Evolutionary conservation across 2,888 invertebrate species (phyloP).

Genomic region (Drosophila mettleri): DNA sequence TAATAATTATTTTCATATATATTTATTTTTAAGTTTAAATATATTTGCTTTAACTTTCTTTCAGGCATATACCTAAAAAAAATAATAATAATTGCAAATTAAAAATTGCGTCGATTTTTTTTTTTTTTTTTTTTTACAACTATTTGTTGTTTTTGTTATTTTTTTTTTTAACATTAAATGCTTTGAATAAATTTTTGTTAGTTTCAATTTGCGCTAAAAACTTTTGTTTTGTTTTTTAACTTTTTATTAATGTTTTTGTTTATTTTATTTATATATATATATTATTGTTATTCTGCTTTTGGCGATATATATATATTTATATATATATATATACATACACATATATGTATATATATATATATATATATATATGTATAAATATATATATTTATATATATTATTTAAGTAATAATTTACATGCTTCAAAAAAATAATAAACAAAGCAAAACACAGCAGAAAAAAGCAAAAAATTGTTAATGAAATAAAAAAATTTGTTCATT

Average conservation of each 20-base stretch:
- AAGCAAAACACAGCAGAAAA: slow-evolving; percentile 17
- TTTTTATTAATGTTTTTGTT: not conserved
- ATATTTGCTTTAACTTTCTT: slow-evolving; percentile 18
- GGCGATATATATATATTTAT: slow-evolving; percentile 8
- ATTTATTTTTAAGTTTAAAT: slow-evolving; percentile 1
- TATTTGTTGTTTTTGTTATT: slow-evolving; percentile 16
- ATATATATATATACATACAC: slow-evolving; percentile 3
- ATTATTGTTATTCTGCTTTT: slow-evolving; percentile 5
- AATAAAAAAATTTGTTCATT: slow-evolving; percentile 49
- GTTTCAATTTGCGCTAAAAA: slow-evolving; percentile 54
- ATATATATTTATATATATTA: slow-evolving; percentile 4
- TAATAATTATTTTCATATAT: slow-evolving; percentile 26
- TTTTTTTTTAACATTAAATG: slow-evolving; percentile 50
- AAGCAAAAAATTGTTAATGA: slow-evolving; percentile 27
- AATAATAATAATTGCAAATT: slow-evolving; percentile 2
- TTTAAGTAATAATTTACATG: slow-evolving; percentile 39
- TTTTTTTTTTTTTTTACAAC: slow-evolving; percentile 22
- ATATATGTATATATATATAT: slow-evolving; percentile 8
- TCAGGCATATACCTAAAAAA: slow-evolving; percentile 32
- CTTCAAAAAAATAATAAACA: slow-evolving; percentile 13
- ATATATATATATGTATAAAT: slow-evolving; percentile 1
- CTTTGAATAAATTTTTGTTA: slow-evolving; percentile 40
- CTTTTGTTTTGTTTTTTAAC: slow-evolving; percentile 20
- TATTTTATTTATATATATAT: not conserved
- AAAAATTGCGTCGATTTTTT: not conserved